These are phyloP conservation scores for Luperina testacea DNA, from an alignment of 2,888 invertebrate genomes.

Conservation along the genomic window DNA sequence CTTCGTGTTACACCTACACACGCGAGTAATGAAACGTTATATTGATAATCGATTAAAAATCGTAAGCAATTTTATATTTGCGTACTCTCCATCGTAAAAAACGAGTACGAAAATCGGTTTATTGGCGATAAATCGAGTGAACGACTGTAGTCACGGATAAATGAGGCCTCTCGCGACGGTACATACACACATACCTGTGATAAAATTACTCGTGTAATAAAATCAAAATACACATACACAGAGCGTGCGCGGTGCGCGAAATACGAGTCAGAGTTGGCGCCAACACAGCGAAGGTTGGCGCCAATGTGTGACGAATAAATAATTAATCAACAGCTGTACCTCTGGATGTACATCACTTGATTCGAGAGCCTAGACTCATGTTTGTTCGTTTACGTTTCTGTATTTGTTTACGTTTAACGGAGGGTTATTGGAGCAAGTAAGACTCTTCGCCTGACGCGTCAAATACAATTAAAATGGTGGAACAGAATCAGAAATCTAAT, in stretches of 20 bases:
- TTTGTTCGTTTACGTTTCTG: slow-evolving; percentile 26
- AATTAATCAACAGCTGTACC: slow-evolving; percentile 57
- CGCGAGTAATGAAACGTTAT: slow-evolving; percentile 50
- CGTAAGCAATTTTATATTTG: slow-evolving; percentile 63
- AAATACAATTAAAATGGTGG: slow-evolving; percentile 13
- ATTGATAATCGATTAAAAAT: slow-evolving; percentile 71
- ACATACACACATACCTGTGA: slow-evolving; percentile 65
- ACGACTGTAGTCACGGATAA: slow-evolving; percentile 67
- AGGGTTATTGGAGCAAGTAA: not conserved
- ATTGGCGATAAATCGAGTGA: slow-evolving; percentile 75
- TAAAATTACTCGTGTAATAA: slow-evolving; percentile 74
- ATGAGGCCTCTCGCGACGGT: slow-evolving; percentile 68
- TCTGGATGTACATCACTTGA: slow-evolving; percentile 32
- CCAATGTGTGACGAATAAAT: slow-evolving; percentile 71
- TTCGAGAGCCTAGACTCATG: slow-evolving; percentile 32
- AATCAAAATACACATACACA: slow-evolving; percentile 70
- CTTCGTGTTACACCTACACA: slow-evolving; percentile 42
- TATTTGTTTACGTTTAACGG: slow-evolving; percentile 19
- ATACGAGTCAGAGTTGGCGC: slow-evolving; percentile 69
- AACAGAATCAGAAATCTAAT: not conserved
- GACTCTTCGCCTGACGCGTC: slow-evolving; percentile 1
- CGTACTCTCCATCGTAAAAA: slow-evolving; percentile 63
- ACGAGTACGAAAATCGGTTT: slow-evolving; percentile 73
- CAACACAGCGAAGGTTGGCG: slow-evolving; percentile 64
- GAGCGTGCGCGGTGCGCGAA: slow-evolving; percentile 52